phyloP scores from a whole-genome alignment of 2,888 invertebrate genomes.

The Teleogryllus oceanicus region DNA sequence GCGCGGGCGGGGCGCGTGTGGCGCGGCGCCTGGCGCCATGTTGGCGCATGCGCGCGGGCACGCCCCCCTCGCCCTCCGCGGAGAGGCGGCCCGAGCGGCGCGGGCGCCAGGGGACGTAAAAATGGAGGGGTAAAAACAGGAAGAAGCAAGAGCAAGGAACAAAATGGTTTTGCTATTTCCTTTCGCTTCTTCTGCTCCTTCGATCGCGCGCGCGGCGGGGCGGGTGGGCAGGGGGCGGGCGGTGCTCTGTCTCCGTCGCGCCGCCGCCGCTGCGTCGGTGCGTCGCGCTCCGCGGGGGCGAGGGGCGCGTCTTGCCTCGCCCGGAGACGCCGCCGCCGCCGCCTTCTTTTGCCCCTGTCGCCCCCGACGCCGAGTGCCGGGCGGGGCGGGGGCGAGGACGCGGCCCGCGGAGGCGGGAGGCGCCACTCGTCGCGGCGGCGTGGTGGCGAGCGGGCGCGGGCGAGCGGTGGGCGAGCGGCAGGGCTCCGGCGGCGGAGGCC shows the following conservation, averaged over 20 bases:
- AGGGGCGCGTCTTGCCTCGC: background rate
- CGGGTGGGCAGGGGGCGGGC: background rate
- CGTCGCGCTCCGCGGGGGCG: background rate
- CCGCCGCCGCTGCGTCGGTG: background rate
- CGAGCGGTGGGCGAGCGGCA: background rate
- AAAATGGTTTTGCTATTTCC: constrained; percentile 28
- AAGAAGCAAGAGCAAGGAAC: constrained; percentile 27
- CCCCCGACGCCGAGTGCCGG: background rate
- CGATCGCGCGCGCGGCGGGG: background rate
- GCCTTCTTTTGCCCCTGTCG: background rate
- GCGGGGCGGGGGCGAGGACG: background rate
- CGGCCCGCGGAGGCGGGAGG: background rate
- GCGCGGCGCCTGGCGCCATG: background rate
- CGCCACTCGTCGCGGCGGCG: background rate
- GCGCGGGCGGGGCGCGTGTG: background rate
- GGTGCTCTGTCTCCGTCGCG: background rate
- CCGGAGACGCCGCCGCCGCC: background rate
- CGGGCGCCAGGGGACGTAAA: background rate
- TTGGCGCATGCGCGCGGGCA: background rate
- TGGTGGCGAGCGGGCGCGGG: background rate
- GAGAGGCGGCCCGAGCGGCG: background rate
- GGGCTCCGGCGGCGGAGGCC: background rate
- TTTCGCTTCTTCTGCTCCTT: constrained; percentile 24
- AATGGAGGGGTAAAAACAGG: constrained; percentile 24
- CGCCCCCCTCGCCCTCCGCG: background rate